Conservation (phyloP, 92 coral and sea anemone genomes). For the Epizoanthus fatuus region DNA sequence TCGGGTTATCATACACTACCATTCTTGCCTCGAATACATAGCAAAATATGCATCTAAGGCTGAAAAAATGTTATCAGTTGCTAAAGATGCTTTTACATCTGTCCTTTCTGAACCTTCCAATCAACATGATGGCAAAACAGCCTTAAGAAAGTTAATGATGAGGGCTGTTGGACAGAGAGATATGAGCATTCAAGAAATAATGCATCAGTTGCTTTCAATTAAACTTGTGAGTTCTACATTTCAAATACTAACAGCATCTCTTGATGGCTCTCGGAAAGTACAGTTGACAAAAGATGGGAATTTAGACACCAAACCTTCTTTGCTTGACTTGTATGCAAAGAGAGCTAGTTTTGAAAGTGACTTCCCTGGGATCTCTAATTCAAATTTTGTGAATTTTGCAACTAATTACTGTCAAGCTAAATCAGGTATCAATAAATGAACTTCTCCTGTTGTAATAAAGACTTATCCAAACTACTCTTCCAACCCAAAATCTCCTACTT, state of each 20-base stretch:
- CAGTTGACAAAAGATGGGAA: slow-evolving; percentile 16
- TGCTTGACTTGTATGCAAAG: slow-evolving; percentile 66
- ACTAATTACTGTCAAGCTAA: slow-evolving; percentile 49
- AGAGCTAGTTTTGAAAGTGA: slow-evolving; percentile 45
- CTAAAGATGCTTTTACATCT: slow-evolving; percentile 38
- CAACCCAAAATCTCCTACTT: slow-evolving; percentile 47
- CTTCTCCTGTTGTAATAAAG: slow-evolving; percentile 50
- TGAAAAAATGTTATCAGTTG: slow-evolving; percentile 44
- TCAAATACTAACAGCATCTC: slow-evolving; percentile 64
- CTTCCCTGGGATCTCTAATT: slow-evolving; percentile 49
- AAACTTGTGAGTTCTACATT: slow-evolving; percentile 65
- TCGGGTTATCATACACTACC: slow-evolving; percentile 62
- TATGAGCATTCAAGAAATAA: slow-evolving; percentile 74
- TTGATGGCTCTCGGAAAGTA: slow-evolving; percentile 72
- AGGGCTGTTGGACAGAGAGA: slow-evolving; percentile 78
- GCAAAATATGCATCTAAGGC: slow-evolving; percentile 32
- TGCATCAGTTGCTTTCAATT: slow-evolving; percentile 70
- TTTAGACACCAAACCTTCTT: slow-evolving; percentile 57
- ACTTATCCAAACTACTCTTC: slow-evolving; percentile 56
- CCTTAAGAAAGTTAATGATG: slow-evolving; percentile 45
- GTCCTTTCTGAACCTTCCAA: neutral
- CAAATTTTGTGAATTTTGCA: slow-evolving; percentile 58
- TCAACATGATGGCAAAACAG: neutral
- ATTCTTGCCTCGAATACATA: slow-evolving; percentile 48
- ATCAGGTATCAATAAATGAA: slow-evolving; percentile 35